phyloP scores from a whole-genome alignment of 2,888 invertebrate species.

The Nomada ferruginata region DNA sequence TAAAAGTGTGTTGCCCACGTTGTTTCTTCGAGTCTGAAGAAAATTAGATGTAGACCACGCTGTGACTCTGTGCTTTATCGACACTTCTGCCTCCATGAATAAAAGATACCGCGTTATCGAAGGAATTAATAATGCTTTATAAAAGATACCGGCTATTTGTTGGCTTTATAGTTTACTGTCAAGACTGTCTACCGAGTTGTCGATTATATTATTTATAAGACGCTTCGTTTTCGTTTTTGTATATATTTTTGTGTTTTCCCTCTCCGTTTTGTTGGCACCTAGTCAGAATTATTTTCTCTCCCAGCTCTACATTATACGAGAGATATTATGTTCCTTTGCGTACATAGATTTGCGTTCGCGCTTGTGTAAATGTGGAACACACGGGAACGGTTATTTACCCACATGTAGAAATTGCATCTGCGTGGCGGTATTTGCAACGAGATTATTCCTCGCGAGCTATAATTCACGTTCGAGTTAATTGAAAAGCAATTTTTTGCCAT shows the following conservation, averaged over 20 bases:
- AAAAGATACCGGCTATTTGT: conserved; percentile 41
- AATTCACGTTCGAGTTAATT: conserved; percentile 25
- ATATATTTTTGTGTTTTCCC: background rate
- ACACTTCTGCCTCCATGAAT: conserved; percentile 37
- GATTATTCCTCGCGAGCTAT: background rate
- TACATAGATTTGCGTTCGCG: background rate
- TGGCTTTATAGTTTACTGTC: conserved; percentile 35
- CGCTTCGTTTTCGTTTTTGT: background rate
- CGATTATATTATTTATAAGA: conserved; percentile 22
- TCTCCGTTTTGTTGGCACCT: too few relatives aligned
- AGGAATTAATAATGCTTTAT: conserved; percentile 47
- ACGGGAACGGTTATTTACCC: background rate
- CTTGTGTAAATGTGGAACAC: background rate
- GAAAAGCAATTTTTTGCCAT: conserved; percentile 21
- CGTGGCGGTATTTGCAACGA: background rate
- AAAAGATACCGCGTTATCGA: conserved; percentile 44
- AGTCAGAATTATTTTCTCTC: background rate
- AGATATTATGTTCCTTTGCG: too few relatives aligned
- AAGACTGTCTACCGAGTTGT: conserved; percentile 16
- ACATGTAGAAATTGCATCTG: background rate
- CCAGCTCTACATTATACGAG: background rate
- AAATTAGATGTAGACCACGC: conserved; percentile 37
- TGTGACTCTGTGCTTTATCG: conserved; percentile 33
- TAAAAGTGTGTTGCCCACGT: conserved; percentile 6
- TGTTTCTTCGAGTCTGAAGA: conserved; percentile 38